Conservation (phyloP, 2,888 invertebrate genomes). For the Tinea pellionella region DNA sequence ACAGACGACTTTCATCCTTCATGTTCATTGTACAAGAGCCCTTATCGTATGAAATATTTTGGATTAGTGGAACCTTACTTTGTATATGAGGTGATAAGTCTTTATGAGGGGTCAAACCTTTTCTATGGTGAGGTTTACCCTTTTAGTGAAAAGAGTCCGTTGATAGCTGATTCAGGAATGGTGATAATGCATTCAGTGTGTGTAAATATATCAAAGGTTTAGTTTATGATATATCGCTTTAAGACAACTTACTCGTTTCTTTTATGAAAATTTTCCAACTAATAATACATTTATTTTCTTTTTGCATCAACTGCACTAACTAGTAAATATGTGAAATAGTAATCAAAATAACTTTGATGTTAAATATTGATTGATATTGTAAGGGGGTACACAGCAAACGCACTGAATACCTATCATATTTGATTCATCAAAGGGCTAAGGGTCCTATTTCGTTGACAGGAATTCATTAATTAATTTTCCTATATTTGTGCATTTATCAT, state of each 20-base stretch:
- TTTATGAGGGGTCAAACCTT: constrained; percentile 70
- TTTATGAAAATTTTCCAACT: not conserved
- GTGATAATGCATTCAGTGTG: constrained; percentile 64
- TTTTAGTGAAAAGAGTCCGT: constrained; percentile 70
- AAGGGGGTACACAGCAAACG: not conserved
- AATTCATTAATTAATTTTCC: constrained; percentile 47
- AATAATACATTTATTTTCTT: too few species aligned
- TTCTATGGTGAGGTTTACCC: constrained; percentile 66
- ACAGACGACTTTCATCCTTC: constrained; percentile 46
- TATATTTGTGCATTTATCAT: constrained; percentile 27
- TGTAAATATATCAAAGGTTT: constrained; percentile 69
- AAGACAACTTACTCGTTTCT: constrained; percentile 19
- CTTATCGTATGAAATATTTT: constrained; percentile 27
- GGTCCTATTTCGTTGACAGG: constrained; percentile 26
- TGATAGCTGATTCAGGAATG: constrained; percentile 69
- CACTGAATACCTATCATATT: constrained; percentile 41
- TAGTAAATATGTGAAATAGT: not conserved
- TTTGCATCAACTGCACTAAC: too few species aligned
- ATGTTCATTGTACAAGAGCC: constrained; percentile 28
- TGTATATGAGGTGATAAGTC: constrained; percentile 71
- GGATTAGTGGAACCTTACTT: constrained; percentile 68
- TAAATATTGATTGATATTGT: not conserved
- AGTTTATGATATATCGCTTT: constrained; percentile 57
- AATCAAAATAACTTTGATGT: not conserved
- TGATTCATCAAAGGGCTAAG: constrained; percentile 38